Evolutionary conservation across 1,140 invertebrate genomes (phyloP).

Genomic region (Pogonomyrmex barbatus): DNA sequence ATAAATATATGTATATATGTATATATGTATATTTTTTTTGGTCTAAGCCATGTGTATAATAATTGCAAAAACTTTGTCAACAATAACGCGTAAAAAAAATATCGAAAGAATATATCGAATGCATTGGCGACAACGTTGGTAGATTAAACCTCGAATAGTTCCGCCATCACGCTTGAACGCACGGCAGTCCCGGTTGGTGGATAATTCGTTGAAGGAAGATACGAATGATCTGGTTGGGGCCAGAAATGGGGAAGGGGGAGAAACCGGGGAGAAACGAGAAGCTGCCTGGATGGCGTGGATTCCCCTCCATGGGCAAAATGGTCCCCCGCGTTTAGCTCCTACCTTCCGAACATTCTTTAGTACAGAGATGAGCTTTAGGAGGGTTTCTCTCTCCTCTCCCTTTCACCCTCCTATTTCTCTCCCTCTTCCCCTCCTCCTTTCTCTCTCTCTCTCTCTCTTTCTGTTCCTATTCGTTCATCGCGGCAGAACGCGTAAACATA

Average conservation of each 20-base stretch:
- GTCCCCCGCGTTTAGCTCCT: conserved; percentile 49
- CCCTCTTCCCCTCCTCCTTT: neutral
- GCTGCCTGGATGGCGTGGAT: conserved; percentile 44
- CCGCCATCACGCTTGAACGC: conserved; percentile 82
- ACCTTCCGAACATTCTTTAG: conserved; percentile 47
- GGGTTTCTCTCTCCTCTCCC: conserved; percentile 8
- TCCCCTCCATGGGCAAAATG: conserved; percentile 73
- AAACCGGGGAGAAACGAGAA: conserved; percentile 66
- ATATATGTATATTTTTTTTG: neutral
- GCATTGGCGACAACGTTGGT: conserved; percentile 29
- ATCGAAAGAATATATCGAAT: conserved; percentile 33
- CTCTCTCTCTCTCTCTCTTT: neutral
- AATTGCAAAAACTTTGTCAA: neutral
- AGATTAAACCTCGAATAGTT: conserved; percentile 63
- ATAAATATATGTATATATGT: neutral
- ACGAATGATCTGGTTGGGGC: conserved; percentile 61
- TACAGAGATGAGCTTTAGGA: conserved; percentile 41
- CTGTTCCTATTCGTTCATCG: neutral
- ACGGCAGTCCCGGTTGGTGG: conserved; percentile 78
- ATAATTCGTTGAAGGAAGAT: conserved; percentile 66
- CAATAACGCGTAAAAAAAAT: neutral
- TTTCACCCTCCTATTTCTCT: neutral
- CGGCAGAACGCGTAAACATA: neutral
- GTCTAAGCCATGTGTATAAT: neutral
- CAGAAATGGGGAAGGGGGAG: conserved; percentile 26